Percentiles rank a stretch among this genome's conserved stretches.
Conservation (phyloP, 1,140 invertebrate species). For the Drosophila paulistorum region DNA sequence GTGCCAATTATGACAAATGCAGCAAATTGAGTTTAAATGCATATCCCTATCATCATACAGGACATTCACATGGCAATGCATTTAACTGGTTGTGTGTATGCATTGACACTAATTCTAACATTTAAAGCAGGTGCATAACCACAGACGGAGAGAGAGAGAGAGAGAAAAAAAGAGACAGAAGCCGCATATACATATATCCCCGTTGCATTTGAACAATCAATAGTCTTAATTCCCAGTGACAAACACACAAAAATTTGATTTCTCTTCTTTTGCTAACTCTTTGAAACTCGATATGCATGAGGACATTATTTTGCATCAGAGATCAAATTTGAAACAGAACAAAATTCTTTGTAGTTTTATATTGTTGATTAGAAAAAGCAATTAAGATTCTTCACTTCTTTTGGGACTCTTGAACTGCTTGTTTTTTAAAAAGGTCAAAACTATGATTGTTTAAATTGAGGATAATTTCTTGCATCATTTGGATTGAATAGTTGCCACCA, state of each 20-base stretch:
- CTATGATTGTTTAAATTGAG: too few relatives aligned
- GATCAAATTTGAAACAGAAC: neutral
- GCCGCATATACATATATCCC: too few relatives aligned
- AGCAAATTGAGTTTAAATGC: constrained; percentile 66
- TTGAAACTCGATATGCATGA: too few relatives aligned
- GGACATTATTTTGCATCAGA: neutral
- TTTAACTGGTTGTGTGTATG: neutral
- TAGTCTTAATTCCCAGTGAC: neutral
- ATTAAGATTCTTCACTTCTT: too few relatives aligned
- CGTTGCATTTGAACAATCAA: neutral
- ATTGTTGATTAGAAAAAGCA: neutral
- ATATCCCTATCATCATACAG: constrained; percentile 52
- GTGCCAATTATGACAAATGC: constrained; percentile 75
- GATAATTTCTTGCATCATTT: too few relatives aligned
- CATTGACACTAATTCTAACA: constrained; percentile 4
- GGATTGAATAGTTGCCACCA: too few relatives aligned
- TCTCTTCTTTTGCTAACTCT: neutral
- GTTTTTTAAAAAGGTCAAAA: too few relatives aligned
- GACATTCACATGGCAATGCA: constrained; percentile 15
- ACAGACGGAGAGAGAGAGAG: neutral
- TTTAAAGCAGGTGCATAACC: neutral
- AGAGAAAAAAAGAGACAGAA: too few relatives aligned
- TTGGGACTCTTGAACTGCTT: too few relatives aligned
- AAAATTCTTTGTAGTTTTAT: neutral
- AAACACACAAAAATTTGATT: neutral